Conservation (phyloP, 2,888 invertebrate species). For the Cantharis flavilabris region DNA sequence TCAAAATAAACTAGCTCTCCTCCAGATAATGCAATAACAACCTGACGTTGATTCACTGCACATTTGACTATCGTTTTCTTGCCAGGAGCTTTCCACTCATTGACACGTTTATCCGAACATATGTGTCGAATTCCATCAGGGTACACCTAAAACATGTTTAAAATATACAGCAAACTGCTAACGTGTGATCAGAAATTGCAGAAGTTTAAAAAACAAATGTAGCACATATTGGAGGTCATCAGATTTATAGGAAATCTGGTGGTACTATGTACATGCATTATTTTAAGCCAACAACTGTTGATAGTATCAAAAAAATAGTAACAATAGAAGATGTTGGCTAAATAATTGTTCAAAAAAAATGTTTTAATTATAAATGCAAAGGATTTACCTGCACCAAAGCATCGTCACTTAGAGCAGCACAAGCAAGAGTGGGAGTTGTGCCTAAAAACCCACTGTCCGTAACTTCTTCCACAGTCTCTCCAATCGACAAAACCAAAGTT, state of each 20-base stretch:
- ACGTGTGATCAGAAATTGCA: neutral
- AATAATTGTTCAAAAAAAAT: neutral
- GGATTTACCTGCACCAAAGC: constrained; percentile 86
- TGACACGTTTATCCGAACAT: constrained; percentile 95
- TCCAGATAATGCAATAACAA: constrained; percentile 96
- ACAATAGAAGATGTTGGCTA: neutral
- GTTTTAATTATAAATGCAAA: neutral
- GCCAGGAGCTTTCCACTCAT: constrained; percentile 99
- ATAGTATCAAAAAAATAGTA: neutral
- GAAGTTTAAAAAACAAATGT: constrained; percentile 21
- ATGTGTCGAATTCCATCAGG: constrained; percentile 99
- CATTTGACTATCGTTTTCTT: constrained; percentile 97
- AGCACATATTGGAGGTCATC: constrained; percentile 38
- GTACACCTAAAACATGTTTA: constrained; percentile 70
- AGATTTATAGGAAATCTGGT: constrained; percentile 18
- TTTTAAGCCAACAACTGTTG: constrained; percentile 33
- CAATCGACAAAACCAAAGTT: constrained; percentile 97
- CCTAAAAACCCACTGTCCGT: constrained; percentile 99
- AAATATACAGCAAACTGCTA: neutral
- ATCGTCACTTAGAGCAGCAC: constrained; percentile 96
- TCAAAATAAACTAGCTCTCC: constrained; percentile 99
- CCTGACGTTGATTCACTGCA: constrained; percentile 97
- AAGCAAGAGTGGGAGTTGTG: constrained; percentile 97
- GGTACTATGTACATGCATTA: constrained; percentile 40
- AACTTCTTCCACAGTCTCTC: constrained; percentile 99